Evolutionary conservation across 1,140 invertebrate genomes (phyloP), one percentile per base, ranked within the genome.

Genomic region (Stenopsyche tienmushanensis): DNA sequence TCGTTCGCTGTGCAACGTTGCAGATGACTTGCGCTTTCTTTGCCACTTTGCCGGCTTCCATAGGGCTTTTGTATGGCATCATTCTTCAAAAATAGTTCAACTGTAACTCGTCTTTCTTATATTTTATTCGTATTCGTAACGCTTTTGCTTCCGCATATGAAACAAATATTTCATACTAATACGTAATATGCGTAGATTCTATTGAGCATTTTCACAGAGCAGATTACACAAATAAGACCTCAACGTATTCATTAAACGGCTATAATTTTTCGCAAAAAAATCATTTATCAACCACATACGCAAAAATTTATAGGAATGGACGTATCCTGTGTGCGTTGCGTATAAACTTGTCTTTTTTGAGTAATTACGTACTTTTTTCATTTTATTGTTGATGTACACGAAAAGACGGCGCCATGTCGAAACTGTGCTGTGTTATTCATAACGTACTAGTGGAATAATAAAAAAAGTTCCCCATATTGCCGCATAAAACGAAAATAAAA

Each of bases 401-500:
- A 44, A 64, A 55, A 44, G 26, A 39, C 44, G 62, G 62, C 62
- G 62, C 62, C 62, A 64, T 49, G 5, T 13, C 23, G 42, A 52
- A 63, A 44, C 8, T 42, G 34, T 44, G 7, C 29, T 13, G 29
- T 5, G 29, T 34, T 34, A 34, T 34, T 34, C 39, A 64, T 42
- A 50, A 45, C 52, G 39, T 64, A 15, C 23, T 8, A 13, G 18
- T 15, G 10, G 24, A 55, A 64, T 54, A 64, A 57, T 64, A 64
- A 54, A 64, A 64, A 64, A 41, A 41, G 23, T 26, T 34, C 39
- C 26, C 21, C 26, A 52, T 63, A 52, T 29, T 21, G 49, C 25
- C n/a, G 34, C 60, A 39, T 63, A 63, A 52, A 63, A 63, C 60
- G 60, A 63, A 53, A 52, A 52, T 50, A 63, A 63, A 45, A 63